Percentiles rank a stretch among this genome's conserved stretches.
phyloP scores from a whole-genome alignment of 2,888 invertebrate species.

The Lithophane semibrunnea region DNA sequence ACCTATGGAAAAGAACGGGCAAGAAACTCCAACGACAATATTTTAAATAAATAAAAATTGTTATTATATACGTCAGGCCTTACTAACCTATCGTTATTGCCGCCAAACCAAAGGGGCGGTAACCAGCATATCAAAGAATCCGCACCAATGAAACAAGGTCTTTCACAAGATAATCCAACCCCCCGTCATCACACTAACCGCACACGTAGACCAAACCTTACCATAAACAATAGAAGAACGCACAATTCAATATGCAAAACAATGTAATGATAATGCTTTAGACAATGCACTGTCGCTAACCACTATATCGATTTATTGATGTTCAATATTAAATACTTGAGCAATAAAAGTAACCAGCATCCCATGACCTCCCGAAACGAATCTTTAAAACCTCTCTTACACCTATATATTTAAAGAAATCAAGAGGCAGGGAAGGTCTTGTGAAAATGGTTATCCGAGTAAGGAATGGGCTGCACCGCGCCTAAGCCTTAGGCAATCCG shows the following conservation, averaged over 20 bases:
- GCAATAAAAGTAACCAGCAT: slow-evolving; percentile 79
- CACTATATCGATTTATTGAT: slow-evolving; percentile 89
- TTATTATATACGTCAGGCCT: background rate
- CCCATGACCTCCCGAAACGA: slow-evolving; percentile 72
- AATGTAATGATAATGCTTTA: slow-evolving; percentile 88
- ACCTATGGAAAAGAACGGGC: too few species aligned
- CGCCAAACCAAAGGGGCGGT: background rate
- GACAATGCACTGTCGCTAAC: slow-evolving; percentile 89
- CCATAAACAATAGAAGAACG: slow-evolving; percentile 87
- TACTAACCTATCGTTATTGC: background rate
- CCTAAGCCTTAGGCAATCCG: slow-evolving; percentile 82
- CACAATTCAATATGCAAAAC: slow-evolving; percentile 90
- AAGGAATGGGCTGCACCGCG: slow-evolving; percentile 77
- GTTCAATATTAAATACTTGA: slow-evolving; percentile 84
- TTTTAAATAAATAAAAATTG: too few species aligned
- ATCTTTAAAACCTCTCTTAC: slow-evolving; percentile 55
- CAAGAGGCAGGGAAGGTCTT: slow-evolving; percentile 70
- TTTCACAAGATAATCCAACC: slow-evolving; percentile 59
- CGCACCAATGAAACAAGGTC: slow-evolving; percentile 43
- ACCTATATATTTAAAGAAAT: slow-evolving; percentile 49
- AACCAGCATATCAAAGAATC: slow-evolving; percentile 13
- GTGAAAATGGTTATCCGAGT: slow-evolving; percentile 69
- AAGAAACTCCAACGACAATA: too few species aligned
- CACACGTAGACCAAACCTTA: slow-evolving; percentile 83
- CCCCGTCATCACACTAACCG: slow-evolving; percentile 72